Evolutionary conservation across 2,888 invertebrate species (phyloP), one percentile per base, ranked within the genome.

Genomic region (Agonopterix heracliana): DNA sequence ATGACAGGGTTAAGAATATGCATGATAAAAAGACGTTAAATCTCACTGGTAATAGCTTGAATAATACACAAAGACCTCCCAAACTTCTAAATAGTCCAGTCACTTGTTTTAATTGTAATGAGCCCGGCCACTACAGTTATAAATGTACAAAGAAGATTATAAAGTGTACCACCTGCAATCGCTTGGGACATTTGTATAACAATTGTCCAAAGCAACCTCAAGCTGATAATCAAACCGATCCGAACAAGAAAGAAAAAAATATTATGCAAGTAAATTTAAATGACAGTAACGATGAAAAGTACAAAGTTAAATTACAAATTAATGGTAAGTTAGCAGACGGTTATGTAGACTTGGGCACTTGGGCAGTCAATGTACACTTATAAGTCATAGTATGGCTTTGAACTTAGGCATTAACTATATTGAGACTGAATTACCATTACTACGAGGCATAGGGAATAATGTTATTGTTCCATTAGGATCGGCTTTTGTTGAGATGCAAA

Each of bases 311-410:
- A 4, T 26, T 51, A 12, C 41, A 41, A 38, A 8, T 54, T 9
- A 50, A 57, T 44, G 50, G 46, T 13, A 38, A 13, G 1, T 3
- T 14, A 2, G 41, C 43, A 1, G 10, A 40, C 14, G 49, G 51
- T 8, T 54, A 50, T 45, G 42, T 57, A 3, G 57, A 57, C 40
- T 46, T 57, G 9, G 56, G 56, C 9, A 57, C 40, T 45, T 57
- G 7, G 57, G 57, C 10, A 57, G 57, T 40, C 46, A 57, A 44
- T 54, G 54, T 26, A 49, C 53, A 1, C 13, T 57, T 3, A 38
- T 55, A 10, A 45, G 40, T n/a, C 5, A 1, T 3, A 46, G 48
- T 12, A 36, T 26, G 12, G 53, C 46, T 10, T 4, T 17, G 9
- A 43, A 47, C 13, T 14, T 49, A 12, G 34, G 45, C 35, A 12